Base-by-base conservation (phyloP, 2,888 invertebrate genomes). In the Rosalia funebris region DNA sequence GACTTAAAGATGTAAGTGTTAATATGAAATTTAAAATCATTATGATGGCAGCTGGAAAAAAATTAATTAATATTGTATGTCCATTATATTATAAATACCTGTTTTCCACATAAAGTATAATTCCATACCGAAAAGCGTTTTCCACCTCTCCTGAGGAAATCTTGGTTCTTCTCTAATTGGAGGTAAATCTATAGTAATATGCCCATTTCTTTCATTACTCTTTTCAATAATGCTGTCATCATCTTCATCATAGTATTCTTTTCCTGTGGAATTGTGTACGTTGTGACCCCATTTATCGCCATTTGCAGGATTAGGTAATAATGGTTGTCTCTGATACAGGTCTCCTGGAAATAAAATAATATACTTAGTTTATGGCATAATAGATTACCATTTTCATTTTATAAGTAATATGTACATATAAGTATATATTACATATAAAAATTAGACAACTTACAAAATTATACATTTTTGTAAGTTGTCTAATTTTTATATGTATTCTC, bases 131-230 rank as follows among this genome's bases (percentile, higher is more conserved):
- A 88, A 77, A 68, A 89, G 81, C 14, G 93, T 92, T 86, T 93
- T 93, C 87, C 91, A 91, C 80, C 91, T 89, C 82, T 93, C 93
- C 79, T 91, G 92, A 32, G 93, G 93, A 81, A 89, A 93, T 73
- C 91, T 84, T 15, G 88, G 87, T 77, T 92, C 91, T 75, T 92
- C 92, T 71, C 91, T 84, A 52, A 86, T 85, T 61, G 89, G 85
- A 14, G 91, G 87, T 70, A 88, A 84, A 71, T 87, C 87, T 73
- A 89, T 85, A 76, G 86, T 85, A 62, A 89, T 84, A 67, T 86
- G 83, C 42, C 86, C 86, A 79, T 82, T 65, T 75, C 81, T 69
- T 75, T 81, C 66, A 72, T 76, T 71, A 15, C 70, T 70, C 59
- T 78, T 78, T 73, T 74, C 58, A 76, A 80, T 74, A 56, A 80